Evolutionary conservation across 2,888 invertebrate species (phyloP), one percentile per base, ranked within the genome.

Genomic region (Ptychoptera contaminata): DNA sequence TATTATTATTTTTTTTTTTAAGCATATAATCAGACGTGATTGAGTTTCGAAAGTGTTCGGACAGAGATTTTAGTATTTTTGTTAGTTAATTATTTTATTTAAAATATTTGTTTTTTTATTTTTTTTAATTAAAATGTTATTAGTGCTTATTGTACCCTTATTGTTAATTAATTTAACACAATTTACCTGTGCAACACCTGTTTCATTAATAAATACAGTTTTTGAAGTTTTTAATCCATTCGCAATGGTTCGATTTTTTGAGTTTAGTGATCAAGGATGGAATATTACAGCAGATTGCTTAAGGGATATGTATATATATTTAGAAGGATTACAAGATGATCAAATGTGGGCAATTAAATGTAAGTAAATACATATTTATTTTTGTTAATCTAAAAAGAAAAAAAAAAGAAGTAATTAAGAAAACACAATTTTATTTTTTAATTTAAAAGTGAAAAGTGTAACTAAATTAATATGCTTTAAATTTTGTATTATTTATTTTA

Each of bases 261-360:
- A 60, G 49, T 59, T 60, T 46, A 58, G 55, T 44, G 60, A 60
- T 46, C 55, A 53, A 49, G 58, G 56, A 38, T 60, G 58, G 59
- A 59, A 58, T 49, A 57, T 60, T 42, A 57, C 54, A 46, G 55
- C 55, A 11, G 54, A 52, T 16, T 60, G 60, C 39, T 51, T 60
- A 14, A 52, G 52, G 29, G 57, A 58, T 39, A 57, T 58, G 53
- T 59, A 57, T 36, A 51, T 51, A 32, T 60, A 53, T 49, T 51
- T 59, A 40, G 56, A 58, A 35, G 58, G 57, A 8, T 47, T 60
- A 38, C 54, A 57, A 11, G 54, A 50, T 40, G 60, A 57, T 12
- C 52, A 54, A 2, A 46, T 56, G 16, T 60, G 60, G 60, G 58
- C 60, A 2, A 54, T 57, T 35, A 59, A 58, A 49, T 53, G 60